phyloP scores from a whole-genome alignment of 2,113 vertebrate genomes.

The Neolamprologus fasciatus region DNA sequence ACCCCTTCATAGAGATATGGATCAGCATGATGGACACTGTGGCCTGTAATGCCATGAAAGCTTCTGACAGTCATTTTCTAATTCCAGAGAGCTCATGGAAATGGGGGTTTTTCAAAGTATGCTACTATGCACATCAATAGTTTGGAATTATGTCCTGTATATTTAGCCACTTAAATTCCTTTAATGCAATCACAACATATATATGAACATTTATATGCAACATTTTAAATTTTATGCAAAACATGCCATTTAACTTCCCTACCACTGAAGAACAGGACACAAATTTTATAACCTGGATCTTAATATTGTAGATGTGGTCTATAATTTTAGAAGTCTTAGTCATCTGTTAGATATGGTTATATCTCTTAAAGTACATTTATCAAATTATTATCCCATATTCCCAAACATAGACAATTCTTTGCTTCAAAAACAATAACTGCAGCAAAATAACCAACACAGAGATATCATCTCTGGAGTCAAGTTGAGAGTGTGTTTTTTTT shows the following conservation, averaged over 20 bases:
- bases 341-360: not conserved
- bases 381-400: rapidly evolving
- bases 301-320: not conserved
- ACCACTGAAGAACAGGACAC: not conserved
- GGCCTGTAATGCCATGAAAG: not conserved
- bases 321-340: not conserved
- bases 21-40: not conserved
- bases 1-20: not conserved
- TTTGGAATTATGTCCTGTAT: not conserved
- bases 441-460: not conserved
- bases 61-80: not conserved
- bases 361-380: not conserved
- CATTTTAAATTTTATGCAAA: not conserved
- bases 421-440: not conserved
- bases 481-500: rapidly evolving
- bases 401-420: not conserved
- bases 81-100: not conserved
- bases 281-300: not conserved
- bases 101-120: rapidly evolving
- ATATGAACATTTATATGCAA: not conserved
- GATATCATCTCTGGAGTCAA: not conserved
- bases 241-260: not conserved
- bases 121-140: not conserved
- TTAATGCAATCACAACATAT: not conserved
- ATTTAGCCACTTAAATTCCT: not conserved